Evolutionary conservation across 2,113 vertebrate species (phyloP).

Genomic region (Lota lota): DNA sequence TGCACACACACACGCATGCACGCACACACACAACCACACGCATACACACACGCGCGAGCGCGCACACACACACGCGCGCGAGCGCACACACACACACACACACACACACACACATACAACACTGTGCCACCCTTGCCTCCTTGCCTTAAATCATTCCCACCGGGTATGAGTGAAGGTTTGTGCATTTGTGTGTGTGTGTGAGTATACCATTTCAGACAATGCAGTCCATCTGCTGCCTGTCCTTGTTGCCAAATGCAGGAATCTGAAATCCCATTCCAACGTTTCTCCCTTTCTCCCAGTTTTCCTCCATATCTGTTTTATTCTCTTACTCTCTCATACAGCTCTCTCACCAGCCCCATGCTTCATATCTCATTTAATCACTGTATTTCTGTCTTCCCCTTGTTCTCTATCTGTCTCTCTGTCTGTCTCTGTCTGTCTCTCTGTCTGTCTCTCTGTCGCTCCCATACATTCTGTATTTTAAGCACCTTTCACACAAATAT

Average conservation of each 20-base stretch:
- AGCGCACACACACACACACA: not conserved
- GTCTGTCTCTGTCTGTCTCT: too few relatives aligned
- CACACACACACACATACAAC: not conserved
- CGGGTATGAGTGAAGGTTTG: not conserved
- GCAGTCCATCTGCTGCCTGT: too few relatives aligned
- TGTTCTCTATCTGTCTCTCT: not conserved
- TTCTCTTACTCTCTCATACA: too few relatives aligned
- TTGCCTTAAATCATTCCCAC: not conserved
- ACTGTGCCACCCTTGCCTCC: not conserved
- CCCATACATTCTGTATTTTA: too few relatives aligned
- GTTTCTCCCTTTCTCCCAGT: not conserved
- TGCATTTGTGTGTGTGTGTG: not conserved
- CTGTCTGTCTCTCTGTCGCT: not conserved
- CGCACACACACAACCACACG: not conserved
- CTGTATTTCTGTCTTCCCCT: not conserved
- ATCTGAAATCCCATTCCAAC: not conserved
- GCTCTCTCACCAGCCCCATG: too few relatives aligned
- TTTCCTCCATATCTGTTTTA: not conserved
- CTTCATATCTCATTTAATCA: too few relatives aligned
- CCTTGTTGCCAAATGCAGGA: too few relatives aligned
- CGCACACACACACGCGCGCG: not conserved
- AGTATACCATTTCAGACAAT: not conserved
- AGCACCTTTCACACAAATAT: too few relatives aligned
- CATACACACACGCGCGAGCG: not conserved
- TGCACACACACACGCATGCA: not conserved